phyloP scores from a whole-genome alignment of 2,113 vertebrate species.

The Rutilus rutilus region DNA sequence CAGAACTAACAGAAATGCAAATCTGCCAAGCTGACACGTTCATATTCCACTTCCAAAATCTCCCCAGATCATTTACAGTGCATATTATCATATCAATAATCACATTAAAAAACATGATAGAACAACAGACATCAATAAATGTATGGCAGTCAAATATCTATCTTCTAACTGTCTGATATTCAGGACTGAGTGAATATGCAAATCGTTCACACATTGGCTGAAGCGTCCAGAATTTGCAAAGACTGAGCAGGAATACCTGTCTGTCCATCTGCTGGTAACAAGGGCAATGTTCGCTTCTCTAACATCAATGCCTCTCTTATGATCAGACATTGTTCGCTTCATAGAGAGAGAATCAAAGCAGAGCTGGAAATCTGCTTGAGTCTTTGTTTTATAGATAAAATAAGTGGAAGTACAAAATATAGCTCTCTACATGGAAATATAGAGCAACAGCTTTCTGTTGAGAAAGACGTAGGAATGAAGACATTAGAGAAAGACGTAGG shows the following conservation, averaged over 20 bases:
- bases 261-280: neutral
- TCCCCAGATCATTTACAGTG: neutral
- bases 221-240: neutral
- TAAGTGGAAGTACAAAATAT: neutral
- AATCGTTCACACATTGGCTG: neutral
- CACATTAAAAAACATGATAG: neutral
- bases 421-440: neutral
- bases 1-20: too few relatives aligned
- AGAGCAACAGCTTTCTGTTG: neutral
- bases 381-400: constrained; percentile 43
- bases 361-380: constrained; percentile 27
- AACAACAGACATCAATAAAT: neutral
- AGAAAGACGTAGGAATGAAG: neutral
- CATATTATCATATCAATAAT: neutral
- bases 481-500: neutral
- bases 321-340: constrained; percentile 20
- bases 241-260: neutral
- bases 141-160: neutral
- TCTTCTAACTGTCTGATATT: neutral
- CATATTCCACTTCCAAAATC: neutral
- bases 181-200: neutral
- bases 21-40: neutral
- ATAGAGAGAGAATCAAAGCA: constrained; percentile 34
- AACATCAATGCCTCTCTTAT: neutral
- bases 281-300: neutral